Conservation (phyloP, 2,113 vertebrate species). For the Oryctolagus cuniculus region DNA sequence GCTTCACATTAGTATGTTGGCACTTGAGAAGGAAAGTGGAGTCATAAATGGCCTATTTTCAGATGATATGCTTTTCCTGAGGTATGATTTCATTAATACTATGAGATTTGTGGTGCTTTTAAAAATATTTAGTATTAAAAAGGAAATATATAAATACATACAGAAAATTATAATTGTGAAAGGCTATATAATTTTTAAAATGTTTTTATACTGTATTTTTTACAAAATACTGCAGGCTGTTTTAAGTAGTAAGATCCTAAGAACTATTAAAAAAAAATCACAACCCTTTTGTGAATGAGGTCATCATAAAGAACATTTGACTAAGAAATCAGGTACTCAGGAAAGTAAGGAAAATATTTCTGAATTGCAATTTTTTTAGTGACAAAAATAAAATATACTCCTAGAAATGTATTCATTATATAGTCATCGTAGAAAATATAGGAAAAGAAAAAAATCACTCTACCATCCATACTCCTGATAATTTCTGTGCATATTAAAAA, state of each 20-base stretch:
- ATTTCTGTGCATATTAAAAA: constrained; percentile 21
- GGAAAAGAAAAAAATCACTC: constrained; percentile 53
- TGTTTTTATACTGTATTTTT: constrained; percentile 46
- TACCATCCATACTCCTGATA: neutral
- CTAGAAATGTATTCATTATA: constrained; percentile 46
- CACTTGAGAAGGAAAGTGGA: constrained; percentile 97
- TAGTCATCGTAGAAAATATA: constrained; percentile 48
- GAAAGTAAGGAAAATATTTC: constrained; percentile 53
- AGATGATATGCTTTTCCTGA: constrained; percentile 99
- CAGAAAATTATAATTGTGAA: constrained; percentile 28
- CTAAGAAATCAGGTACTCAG: constrained; percentile 24
- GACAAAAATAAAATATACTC: constrained; percentile 25
- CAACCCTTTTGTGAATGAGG: neutral
- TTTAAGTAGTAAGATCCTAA: constrained; percentile 47
- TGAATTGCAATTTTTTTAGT: constrained; percentile 7
- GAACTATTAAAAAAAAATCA: neutral
- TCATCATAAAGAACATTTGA: neutral
- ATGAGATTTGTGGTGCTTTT: constrained; percentile 25
- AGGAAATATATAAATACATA: neutral
- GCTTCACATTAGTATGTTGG: constrained; percentile 99
- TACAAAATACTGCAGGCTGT: neutral
- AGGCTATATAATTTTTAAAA: constrained; percentile 18
- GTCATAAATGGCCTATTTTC: constrained; percentile 99
- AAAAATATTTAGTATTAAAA: constrained; percentile 56
- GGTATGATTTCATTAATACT: constrained; percentile 87